Conservation (phyloP, 2,797 vertebrate species). For the Sebastes paucispinis region DNA sequence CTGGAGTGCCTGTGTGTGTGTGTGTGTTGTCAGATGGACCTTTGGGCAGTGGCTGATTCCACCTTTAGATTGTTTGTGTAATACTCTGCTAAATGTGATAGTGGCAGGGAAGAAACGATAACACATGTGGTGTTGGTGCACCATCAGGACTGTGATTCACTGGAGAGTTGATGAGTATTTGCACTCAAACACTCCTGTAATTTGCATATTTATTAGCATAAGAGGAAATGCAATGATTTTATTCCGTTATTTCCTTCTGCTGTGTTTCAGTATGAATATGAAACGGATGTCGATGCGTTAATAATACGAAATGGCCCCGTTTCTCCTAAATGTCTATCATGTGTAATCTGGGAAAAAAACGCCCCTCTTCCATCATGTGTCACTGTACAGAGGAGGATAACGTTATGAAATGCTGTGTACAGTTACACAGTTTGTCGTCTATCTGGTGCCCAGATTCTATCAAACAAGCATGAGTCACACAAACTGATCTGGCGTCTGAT, state of each 20-base stretch:
- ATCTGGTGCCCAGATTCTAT: not conserved
- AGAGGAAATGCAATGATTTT: not conserved
- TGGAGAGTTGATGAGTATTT: not conserved
- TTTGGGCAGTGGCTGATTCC: not conserved
- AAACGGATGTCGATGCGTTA: not conserved
- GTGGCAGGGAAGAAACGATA: not conserved
- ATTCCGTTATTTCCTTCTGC: no score
- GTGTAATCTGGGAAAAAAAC: constrained; percentile 55
- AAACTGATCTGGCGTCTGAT: not conserved
- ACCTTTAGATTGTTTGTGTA: constrained; percentile 16
- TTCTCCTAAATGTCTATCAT: constrained; percentile 13
- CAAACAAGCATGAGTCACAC: constrained; percentile 21
- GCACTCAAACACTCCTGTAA: not conserved
- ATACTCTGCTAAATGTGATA: not conserved
- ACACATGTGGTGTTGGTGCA: not conserved
- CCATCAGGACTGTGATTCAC: not conserved
- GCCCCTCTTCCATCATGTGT: constrained; percentile 23
- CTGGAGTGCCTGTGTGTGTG: not conserved
- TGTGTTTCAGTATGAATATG: not conserved
- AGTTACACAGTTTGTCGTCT: constrained; percentile 1
- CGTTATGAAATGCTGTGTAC: constrained; percentile 28
- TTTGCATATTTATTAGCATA: not conserved
- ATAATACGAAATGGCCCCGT: not conserved
- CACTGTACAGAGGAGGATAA: constrained; percentile 34
- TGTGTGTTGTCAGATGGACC: constrained; percentile 13